Evolutionary conservation across 2,888 invertebrate species (phyloP), one percentile per base, ranked within the genome.

Genomic region (Phyllotreta striolata): DNA sequence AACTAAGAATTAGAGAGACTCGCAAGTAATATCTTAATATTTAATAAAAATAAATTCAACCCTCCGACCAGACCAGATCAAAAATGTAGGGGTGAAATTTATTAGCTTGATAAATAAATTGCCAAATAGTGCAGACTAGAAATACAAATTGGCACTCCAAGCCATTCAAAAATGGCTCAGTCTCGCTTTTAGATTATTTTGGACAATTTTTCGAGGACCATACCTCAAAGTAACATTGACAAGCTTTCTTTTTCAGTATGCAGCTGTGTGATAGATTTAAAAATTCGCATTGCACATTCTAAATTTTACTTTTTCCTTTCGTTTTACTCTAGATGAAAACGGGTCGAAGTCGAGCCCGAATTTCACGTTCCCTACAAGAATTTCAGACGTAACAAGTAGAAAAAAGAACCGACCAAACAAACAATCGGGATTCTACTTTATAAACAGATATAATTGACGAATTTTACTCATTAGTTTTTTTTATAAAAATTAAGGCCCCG

Each of bases 81-180:
- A 24, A 24, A 3, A 24, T 24, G 24, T 24, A 1, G 24, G 24
- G 24, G 24, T 4, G 4, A 1, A 24, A 24, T 24, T 24, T 24
- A 24, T 24, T 24, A 24, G 24, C 24, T 24, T 24, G 24, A 24
- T 34, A 12, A 55, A 65, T 44, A 49, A 65, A 67, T 43, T 54
- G 55, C 65, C 52, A 60, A 65, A 63, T 69, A 64, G 59, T 76
- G 74, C 76, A 76, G 79, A 80, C 79, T 80, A 80, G 79, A 80
- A 73, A 77, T 75, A 64, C 51, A 75, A 74, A 74, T 77, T 76
- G 76, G 73, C 74, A 75, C 76, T 72, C 75, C 74, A 74, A 77
- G 76, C 73, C 72, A 69, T 70, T 66, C 70, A 67, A 72, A 70
- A 63, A 52, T 68, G 71, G 71, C 73, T 72, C 73, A 72, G 73